phyloP scores from a whole-genome alignment of 1,140 invertebrate genomes.

The Lucilia cuprina region DNA sequence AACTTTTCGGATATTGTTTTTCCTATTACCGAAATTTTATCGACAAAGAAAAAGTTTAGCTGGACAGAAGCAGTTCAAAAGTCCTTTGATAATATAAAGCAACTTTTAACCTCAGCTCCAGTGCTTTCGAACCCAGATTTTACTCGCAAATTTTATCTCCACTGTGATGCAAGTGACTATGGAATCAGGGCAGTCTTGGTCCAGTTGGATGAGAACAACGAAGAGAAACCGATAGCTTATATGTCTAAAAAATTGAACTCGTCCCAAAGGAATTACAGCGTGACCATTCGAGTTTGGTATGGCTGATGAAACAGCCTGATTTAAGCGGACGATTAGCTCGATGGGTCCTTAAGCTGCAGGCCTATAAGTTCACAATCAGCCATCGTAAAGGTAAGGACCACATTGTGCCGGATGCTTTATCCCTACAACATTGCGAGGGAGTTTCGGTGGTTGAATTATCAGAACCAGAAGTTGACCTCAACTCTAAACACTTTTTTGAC shows the following conservation, averaged over 20 bases:
- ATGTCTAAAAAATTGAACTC: slow-evolving; percentile 8
- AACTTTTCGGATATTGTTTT: not conserved
- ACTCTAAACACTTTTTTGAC: too few relatives aligned
- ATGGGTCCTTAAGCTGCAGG: slow-evolving; percentile 49
- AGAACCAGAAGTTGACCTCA: too few relatives aligned
- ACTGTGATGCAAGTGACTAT: not conserved
- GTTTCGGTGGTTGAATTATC: too few relatives aligned
- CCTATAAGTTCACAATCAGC: slow-evolving; percentile 51
- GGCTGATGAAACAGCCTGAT: slow-evolving; percentile 60
- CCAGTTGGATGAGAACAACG: not conserved
- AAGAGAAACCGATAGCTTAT: slow-evolving; percentile 7
- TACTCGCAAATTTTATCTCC: not conserved
- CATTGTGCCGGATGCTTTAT: slow-evolving; percentile 38
- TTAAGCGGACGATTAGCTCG: slow-evolving; percentile 48
- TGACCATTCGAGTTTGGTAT: slow-evolving; percentile 48
- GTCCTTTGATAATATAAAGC: not conserved
- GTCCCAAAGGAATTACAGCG: not conserved
- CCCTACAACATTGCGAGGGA: not conserved
- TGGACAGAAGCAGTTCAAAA: not conserved
- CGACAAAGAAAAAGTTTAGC: slow-evolving; percentile 17
- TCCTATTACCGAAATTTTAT: slow-evolving; percentile 41
- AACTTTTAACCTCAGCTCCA: not conserved
- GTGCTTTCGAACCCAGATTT: slow-evolving; percentile 16
- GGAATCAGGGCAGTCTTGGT: slow-evolving; percentile 1
- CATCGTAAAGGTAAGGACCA: slow-evolving; percentile 49